Evolutionary conservation across 1,140 invertebrate genomes (phyloP), one percentile per base, ranked within the genome.

Genomic region (Panagrolaimus sp.): DNA sequence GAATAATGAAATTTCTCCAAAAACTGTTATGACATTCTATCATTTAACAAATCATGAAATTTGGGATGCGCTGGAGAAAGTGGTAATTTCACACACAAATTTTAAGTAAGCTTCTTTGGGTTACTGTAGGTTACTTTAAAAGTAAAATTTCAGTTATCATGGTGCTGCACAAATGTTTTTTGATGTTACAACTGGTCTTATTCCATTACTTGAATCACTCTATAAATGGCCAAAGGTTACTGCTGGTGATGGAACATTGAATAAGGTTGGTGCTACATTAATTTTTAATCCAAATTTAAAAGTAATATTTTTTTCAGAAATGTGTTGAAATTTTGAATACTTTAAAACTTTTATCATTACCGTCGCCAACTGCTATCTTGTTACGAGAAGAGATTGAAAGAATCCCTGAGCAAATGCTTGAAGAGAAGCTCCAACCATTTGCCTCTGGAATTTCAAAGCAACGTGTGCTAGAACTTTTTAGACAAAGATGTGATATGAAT

Each of bases 401-500:
- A 44, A 73, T 75, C 9, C 74, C 74, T 1, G 74, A 75, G 51
- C 62, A 72, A 43, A 74, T 71, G 61, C 16, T 75, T n/a, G 68
- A 66, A 8, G 65, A 68, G 44, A 75, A 75, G 45, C 45, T 77
- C 38, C 62, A 64, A 51, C 74, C 73, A 46, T 74, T 75, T 57
- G 64, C 77, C 47, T 43, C 42, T 16, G 73, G 67, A 20, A 48
- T 75, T 42, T 61, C 42, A 3, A 72, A 66, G 27, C 44, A 63
- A 16, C 31, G 45, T 20, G 61, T 75, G 11, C 20, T 68, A 25
- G 38, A 77, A 20, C 16, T 75, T 46, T 68, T 75, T 16, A 70
- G 77, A 69, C 74, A 77, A 42, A 68, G 74, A 43, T 71, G 73
- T 61, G 74, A 75, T 64, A 70, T 75, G 65, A 51, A 20, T n/a